These are phyloP conservation scores for Smittia aterrima DNA, from an alignment of 2,888 invertebrate species.

Conservation along the genomic window DNA sequence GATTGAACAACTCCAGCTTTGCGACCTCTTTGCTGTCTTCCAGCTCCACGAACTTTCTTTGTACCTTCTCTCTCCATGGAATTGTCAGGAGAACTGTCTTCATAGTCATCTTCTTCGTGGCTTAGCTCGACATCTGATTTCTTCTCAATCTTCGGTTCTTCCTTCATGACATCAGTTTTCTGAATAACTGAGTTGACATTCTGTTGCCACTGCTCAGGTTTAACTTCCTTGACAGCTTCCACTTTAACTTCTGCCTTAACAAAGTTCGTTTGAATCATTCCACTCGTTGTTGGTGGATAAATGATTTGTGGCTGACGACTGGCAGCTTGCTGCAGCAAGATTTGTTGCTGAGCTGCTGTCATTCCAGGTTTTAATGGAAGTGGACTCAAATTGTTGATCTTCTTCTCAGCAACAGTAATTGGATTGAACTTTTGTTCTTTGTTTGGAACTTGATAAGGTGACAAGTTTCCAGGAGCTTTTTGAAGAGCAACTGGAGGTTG, in stretches of 20 bases:
- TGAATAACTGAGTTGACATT: conserved; percentile 25
- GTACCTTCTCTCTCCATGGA: conserved; percentile 43
- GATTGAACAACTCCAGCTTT: background rate
- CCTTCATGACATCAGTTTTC: background rate
- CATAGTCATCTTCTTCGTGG: conserved; percentile 49
- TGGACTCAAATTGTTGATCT: conserved; percentile 51
- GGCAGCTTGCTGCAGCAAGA: conserved; percentile 4
- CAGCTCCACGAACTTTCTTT: conserved; percentile 19
- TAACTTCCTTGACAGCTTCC: background rate
- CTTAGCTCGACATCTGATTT: conserved; percentile 16
- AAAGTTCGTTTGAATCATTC: conserved; percentile 43
- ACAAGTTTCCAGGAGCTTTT: background rate
- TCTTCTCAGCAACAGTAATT: conserved; percentile 48
- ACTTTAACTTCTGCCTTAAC: conserved; percentile 43
- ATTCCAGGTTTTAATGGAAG: conserved; percentile 20
- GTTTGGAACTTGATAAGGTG: background rate
- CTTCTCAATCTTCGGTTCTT: conserved; percentile 20
- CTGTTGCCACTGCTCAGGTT: conserved; percentile 23
- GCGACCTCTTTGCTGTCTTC: conserved; percentile 25
- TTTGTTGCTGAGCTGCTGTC: conserved; percentile 48
- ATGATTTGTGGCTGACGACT: conserved; percentile 53
- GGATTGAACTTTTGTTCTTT: background rate
- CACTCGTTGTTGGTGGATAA: conserved; percentile 47
- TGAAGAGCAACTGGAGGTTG: conserved; percentile 6
- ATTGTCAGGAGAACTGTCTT: conserved; percentile 48